Percentiles rank a stretch among this genome's conserved stretches.
Evolutionary conservation across 2,113 vertebrate species (phyloP).

Genomic region (Lepus americanus): DNA sequence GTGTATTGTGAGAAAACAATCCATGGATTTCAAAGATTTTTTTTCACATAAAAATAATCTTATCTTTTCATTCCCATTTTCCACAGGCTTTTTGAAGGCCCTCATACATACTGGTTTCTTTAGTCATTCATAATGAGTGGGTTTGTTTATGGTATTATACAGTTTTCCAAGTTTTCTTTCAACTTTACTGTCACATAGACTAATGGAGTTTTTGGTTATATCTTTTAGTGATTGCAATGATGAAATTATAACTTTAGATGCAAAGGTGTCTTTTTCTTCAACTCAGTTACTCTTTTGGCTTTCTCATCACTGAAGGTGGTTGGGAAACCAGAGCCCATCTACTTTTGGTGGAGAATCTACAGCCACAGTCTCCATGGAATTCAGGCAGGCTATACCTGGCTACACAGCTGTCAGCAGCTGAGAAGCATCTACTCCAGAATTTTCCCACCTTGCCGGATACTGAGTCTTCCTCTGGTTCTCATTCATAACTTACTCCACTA

Average conservation of each 20-base stretch:
- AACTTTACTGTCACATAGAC: background rate
- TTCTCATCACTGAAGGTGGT: background rate
- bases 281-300: background rate
- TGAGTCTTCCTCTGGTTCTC: background rate
- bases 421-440: background rate
- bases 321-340: background rate
- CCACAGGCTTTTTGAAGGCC: too few relatives aligned
- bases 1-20: too few relatives aligned
- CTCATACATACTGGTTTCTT: background rate
- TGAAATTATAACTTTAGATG: background rate
- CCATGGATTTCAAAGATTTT: too few relatives aligned
- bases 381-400: background rate
- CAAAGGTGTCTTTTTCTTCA: background rate
- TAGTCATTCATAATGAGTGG: background rate
- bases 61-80: too few relatives aligned
- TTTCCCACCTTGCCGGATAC: background rate
- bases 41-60: too few relatives aligned
- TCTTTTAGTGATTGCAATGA: background rate
- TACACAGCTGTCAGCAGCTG: background rate
- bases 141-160: background rate
- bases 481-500: background rate
- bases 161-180: background rate
- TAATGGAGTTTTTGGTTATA: background rate
- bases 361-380: background rate
- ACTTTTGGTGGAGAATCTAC: background rate